A percentile compares a stretch with the other conserved stretches of the same genome.
Conservation (phyloP, 2,113 vertebrate species). For the Addax nasomaculatus region DNA sequence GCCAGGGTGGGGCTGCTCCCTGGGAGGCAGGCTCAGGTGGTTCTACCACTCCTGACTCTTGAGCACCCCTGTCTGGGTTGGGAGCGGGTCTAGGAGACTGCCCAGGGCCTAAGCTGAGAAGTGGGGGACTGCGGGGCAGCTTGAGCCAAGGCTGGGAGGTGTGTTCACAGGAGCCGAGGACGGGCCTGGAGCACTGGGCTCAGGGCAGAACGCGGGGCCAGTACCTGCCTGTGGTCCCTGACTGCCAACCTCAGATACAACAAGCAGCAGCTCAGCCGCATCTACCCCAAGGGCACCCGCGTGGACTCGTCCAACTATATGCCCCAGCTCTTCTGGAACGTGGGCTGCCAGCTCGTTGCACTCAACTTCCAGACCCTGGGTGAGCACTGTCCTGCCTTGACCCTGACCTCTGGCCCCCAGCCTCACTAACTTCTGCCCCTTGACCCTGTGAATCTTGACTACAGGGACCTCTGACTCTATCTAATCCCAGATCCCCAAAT, state of each 20-base stretch:
- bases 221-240: background rate
- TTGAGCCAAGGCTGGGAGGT: background rate
- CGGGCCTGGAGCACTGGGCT: background rate
- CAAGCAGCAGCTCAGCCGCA: constrained; percentile 93
- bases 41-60: accelerated
- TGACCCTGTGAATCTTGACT: background rate
- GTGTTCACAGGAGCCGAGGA: background rate
- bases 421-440: background rate
- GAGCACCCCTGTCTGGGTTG: background rate
- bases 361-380: constrained; percentile 94
- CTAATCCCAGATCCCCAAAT: background rate
- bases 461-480: background rate
- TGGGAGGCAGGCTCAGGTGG: accelerated
- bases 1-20: accelerated
- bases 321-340: constrained; percentile 95
- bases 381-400: constrained; percentile 57
- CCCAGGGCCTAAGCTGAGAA: background rate
- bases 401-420: background rate
- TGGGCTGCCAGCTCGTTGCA: constrained; percentile 93
- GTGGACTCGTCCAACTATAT: constrained; percentile 96
- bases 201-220: accelerated
- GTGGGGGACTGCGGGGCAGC: background rate
- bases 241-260: constrained; percentile 87
- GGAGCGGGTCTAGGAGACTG: background rate
- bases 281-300: constrained; percentile 93